phyloP scores from a whole-genome alignment of 1,140 invertebrate species.

The Drosophila oshimai region DNA sequence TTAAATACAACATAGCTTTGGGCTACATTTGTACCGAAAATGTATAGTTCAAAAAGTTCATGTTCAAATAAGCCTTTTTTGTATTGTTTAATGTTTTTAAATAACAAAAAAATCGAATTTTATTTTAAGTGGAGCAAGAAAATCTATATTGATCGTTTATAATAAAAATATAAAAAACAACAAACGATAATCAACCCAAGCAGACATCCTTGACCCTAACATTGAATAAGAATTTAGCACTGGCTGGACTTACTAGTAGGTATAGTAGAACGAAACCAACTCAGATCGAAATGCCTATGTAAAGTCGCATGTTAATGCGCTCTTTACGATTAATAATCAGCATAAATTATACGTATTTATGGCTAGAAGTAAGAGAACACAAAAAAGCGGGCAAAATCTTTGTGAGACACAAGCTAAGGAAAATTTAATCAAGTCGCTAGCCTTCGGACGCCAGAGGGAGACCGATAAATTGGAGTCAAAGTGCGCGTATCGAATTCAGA shows the following conservation, averaged over 20 bases:
- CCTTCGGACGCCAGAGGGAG: conserved; percentile 25
- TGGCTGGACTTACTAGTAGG: background rate
- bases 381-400: background rate
- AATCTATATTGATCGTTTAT: background rate
- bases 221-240: conserved; percentile 11
- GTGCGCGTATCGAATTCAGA: conserved; percentile 44
- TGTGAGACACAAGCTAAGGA: background rate
- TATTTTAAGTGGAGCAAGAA: too few relatives aligned
- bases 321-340: conserved; percentile 37
- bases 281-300: conserved; percentile 17
- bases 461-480: conserved; percentile 51
- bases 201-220: conserved; percentile 18
- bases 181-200: background rate
- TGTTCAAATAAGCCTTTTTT: too few relatives aligned
- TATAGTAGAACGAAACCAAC: background rate
- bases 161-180: background rate
- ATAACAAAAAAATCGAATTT: too few relatives aligned
- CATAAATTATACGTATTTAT: conserved; percentile 39
- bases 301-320: conserved; percentile 22
- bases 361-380: conserved; percentile 14
- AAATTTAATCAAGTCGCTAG: conserved; percentile 39
- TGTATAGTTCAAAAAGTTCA: too few relatives aligned
- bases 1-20: too few relatives aligned
- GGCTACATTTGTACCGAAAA: too few relatives aligned
- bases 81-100: too few relatives aligned